Base-by-base conservation (phyloP, 2,797 vertebrate species). In the Xerus rutilus region DNA sequence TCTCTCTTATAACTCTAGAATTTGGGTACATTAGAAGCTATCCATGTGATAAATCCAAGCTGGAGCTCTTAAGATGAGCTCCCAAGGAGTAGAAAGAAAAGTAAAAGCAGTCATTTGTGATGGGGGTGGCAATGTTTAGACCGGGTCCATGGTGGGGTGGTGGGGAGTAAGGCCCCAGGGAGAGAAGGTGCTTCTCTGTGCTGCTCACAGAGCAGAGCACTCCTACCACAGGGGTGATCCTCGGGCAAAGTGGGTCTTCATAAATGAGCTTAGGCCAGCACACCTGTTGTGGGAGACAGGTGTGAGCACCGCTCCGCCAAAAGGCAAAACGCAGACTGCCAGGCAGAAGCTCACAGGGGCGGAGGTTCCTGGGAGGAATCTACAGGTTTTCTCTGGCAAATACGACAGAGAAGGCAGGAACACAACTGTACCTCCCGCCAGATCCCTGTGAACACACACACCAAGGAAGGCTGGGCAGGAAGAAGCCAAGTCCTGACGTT, bases 251-350 rank as follows among this genome's bases (percentile, higher is more conserved):
- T 5, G 30, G 57, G 20, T 54, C 88, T 86, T 14, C 57, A 2
- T 0, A 0, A 3, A 3, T 2, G 25, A 52, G 45, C 39, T 20
- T 3, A 12, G 23, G 5, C 10, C n/a, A 8, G 79, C 30, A 18
- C 14, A 14, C 21, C 47, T n/a, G 10, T 49, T 21, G 57, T 12
- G 43, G 47, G 57, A 23, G n/a, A 59, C 30, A 14, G 18, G 1
- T n/a, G 1, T 0, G 0, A 74, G 57, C 11, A 9, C 20, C 6
- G 9, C 49, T 21, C 52, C 74, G 21, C 12, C 39, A 5, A 25
- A 73, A 54, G 45, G 35, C 13, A 23, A 7, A 45, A 43, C 0
- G 1, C 3, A 35, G 65, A n/a, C 1, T 25, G 9, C 35, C 1
- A 28, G 25, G 28, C 0, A 15, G 76, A 76, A 35, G 67, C 35